Evolutionary conservation across 2,888 invertebrate species (phyloP).

Genomic region (Nebria brevicollis): DNA sequence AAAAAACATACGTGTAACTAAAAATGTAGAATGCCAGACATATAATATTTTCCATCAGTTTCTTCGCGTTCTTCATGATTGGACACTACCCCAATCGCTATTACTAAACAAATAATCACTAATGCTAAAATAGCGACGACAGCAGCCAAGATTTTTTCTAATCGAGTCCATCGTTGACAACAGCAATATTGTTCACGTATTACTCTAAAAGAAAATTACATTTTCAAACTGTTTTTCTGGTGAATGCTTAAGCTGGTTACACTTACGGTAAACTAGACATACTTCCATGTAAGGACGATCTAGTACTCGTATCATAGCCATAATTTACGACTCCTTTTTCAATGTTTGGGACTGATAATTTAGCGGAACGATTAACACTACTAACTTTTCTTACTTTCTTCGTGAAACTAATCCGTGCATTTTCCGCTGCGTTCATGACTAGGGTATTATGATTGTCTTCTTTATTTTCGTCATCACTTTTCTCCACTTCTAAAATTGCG

Average conservation of each 20-base stretch:
- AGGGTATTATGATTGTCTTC: not conserved
- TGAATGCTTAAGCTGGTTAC: no score
- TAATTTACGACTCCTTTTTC: slow-evolving; percentile 38
- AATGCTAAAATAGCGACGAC: slow-evolving; percentile 58
- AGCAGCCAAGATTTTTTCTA: slow-evolving; percentile 58
- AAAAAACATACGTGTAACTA: not conserved
- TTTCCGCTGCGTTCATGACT: slow-evolving; percentile 2
- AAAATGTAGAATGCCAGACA: not conserved
- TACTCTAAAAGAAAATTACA: slow-evolving; percentile 56
- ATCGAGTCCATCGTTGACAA: slow-evolving; percentile 58
- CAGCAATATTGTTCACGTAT: slow-evolving; percentile 63
- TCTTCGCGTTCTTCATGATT: not conserved
- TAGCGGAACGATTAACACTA: slow-evolving; percentile 27
- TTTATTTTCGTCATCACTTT: slow-evolving; percentile 29
- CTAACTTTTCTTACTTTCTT: slow-evolving; percentile 33
- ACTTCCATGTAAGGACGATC: slow-evolving; percentile 46
- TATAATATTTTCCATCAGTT: not conserved
- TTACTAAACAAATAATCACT: slow-evolving; percentile 58
- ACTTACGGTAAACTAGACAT: slow-evolving; percentile 44
- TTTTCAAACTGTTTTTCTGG: not conserved
- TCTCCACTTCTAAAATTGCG: slow-evolving; percentile 27
- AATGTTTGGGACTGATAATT: slow-evolving; percentile 8
- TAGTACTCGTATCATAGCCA: slow-evolving; percentile 45
- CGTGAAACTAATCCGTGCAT: slow-evolving; percentile 40
- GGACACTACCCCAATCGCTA: slow-evolving; percentile 53